Conservation (phyloP, 2,113 vertebrate species). For the Holacanthus passer region DNA sequence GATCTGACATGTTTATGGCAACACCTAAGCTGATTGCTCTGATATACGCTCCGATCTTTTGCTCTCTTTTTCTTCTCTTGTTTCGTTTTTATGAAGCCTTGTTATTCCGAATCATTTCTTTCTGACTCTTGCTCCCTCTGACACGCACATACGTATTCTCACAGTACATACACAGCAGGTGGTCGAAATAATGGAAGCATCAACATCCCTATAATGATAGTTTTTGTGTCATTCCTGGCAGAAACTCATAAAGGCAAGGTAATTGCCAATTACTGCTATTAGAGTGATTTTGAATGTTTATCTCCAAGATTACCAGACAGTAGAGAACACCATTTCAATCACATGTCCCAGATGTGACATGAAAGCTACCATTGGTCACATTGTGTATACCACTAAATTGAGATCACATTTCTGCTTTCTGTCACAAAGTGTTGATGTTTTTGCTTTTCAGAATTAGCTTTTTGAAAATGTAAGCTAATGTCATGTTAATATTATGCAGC, state of each 20-base stretch:
- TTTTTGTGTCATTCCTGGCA: conserved; percentile 23
- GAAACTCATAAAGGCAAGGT: conserved; percentile 8
- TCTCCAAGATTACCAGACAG: conserved; percentile 1
- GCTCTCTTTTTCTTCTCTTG: conserved; percentile 1
- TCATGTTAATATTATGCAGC: conserved; percentile 33
- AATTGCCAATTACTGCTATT: conserved; percentile 23
- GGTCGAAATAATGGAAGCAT: conserved; percentile 38
- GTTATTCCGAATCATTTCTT: background rate
- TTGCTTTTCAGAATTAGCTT: conserved; percentile 3
- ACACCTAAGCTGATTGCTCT: conserved; percentile 37
- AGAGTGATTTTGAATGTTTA: background rate
- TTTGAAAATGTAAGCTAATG: conserved; percentile 11
- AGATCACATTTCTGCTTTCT: background rate
- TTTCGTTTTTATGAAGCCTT: background rate
- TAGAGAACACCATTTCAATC: background rate
- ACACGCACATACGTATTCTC: conserved; percentile 13
- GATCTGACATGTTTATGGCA: conserved; percentile 43
- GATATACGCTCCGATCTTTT: no score
- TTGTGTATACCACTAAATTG: conserved; percentile 8
- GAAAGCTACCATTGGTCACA: background rate
- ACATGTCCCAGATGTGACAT: background rate
- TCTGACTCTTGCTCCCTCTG: conserved; percentile 16
- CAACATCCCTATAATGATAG: conserved; percentile 10
- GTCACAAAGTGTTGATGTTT: background rate
- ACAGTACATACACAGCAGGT: conserved; percentile 36